phyloP scores from a whole-genome alignment of 2,888 invertebrate genomes.

The Dromius quadrimaculatus region DNA sequence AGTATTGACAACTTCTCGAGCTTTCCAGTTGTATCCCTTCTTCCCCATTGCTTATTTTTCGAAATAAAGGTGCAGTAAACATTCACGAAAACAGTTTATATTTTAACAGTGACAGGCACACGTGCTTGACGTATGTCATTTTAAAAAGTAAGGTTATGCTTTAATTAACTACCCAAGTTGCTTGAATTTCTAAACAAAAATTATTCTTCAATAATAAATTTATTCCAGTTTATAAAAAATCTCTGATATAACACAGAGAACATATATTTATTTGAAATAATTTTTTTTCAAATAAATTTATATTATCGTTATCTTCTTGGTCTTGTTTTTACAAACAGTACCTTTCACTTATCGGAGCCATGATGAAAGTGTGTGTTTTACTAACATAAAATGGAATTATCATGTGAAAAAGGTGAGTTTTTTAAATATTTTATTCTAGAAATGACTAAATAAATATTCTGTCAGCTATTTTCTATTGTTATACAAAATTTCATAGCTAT shows the following conservation, averaged over 20 bases:
- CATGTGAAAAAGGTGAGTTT: constrained; percentile 60
- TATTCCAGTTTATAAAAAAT: no score
- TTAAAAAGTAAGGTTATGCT: neutral
- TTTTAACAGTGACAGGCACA: neutral
- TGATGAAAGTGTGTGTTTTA: constrained; percentile 54
- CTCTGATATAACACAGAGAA: neutral
- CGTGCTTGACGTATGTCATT: constrained; percentile 2
- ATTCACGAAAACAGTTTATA: neutral
- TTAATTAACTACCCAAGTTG: no score
- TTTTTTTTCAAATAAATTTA: constrained; percentile 6
- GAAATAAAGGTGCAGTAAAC: no score
- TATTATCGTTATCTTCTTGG: neutral
- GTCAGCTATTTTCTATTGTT: neutral
- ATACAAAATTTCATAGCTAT: constrained; percentile 7
- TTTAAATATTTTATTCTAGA: constrained; percentile 9
- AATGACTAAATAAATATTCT: constrained; percentile 36
- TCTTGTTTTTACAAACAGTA: constrained; percentile 43
- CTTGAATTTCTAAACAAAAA: no score
- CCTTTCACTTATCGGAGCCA: constrained; percentile 48
- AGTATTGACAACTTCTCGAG: constrained; percentile 77
- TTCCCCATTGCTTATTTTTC: constrained; percentile 82
- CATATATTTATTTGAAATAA: neutral
- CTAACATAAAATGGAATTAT: constrained; percentile 60
- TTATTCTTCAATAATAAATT: no score
- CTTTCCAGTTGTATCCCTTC: constrained; percentile 81